These are phyloP conservation scores for Plagodis dolabraria DNA, from an alignment of 2,888 invertebrate genomes.

Conservation along the genomic window DNA sequence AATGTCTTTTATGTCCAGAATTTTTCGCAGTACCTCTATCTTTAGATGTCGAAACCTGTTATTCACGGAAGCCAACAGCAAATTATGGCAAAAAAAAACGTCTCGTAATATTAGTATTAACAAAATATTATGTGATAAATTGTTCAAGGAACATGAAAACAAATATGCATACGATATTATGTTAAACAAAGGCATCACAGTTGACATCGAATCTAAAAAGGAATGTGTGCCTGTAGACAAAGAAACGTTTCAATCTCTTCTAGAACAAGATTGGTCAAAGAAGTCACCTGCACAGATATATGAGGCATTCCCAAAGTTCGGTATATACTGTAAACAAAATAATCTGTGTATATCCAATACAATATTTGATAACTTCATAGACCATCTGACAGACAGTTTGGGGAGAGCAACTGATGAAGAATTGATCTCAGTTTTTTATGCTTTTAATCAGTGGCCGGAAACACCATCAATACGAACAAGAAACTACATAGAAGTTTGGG, in stretches of 20 bases:
- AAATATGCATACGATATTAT: slow-evolving; percentile 69
- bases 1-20: slow-evolving; percentile 42
- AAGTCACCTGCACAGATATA: slow-evolving; percentile 56
- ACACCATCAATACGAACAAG: slow-evolving; percentile 78
- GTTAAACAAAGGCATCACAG: slow-evolving; percentile 63
- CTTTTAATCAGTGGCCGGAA: slow-evolving; percentile 80
- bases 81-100: slow-evolving; percentile 34
- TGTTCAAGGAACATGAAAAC: slow-evolving; percentile 74
- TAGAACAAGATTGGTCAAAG: slow-evolving; percentile 58
- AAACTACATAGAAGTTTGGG: slow-evolving; percentile 88
- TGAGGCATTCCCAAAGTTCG: slow-evolving; percentile 60
- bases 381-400: slow-evolving; percentile 78
- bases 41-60: slow-evolving; percentile 31
- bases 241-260: slow-evolving; percentile 51
- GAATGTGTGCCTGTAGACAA: slow-evolving; percentile 36
- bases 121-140: slow-evolving; percentile 52
- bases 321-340: slow-evolving; percentile 60
- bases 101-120: slow-evolving; percentile 49
- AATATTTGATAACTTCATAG: slow-evolving; percentile 71
- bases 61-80: slow-evolving; percentile 17
- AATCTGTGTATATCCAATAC: slow-evolving; percentile 63
- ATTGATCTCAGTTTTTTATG: slow-evolving; percentile 79
- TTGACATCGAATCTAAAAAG: slow-evolving; percentile 42
- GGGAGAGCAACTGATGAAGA: slow-evolving; percentile 84
- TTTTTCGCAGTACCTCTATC: slow-evolving; percentile 37